Evolutionary conservation across 2,888 invertebrate species (phyloP).

Genomic region (Parnassius glacialis): DNA sequence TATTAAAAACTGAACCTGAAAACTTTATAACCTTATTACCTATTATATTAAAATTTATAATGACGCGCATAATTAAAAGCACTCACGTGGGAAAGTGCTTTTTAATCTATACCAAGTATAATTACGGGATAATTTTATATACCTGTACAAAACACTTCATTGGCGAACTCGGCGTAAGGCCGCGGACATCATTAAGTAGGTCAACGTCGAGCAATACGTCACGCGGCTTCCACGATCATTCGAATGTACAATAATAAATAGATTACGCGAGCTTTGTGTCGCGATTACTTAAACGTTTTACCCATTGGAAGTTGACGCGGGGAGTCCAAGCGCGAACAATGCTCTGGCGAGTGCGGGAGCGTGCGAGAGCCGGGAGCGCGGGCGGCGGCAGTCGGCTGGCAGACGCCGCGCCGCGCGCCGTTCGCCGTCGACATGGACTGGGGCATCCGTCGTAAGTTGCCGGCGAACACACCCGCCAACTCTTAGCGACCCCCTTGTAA

Average conservation of each 20-base stretch:
- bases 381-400: conserved; percentile 73
- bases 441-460: conserved; percentile 79
- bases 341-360: conserved; percentile 51
- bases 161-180: not conserved
- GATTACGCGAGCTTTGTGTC: conserved; percentile 28
- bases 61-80: too few species aligned
- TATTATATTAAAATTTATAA: too few species aligned
- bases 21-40: too few species aligned
- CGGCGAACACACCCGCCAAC: not conserved
- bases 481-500: not conserved
- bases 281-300: conserved; percentile 23
- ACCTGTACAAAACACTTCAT: conserved; percentile 7
- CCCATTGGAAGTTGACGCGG: conserved; percentile 21
- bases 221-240: conserved; percentile 5
- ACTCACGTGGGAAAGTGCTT: not conserved
- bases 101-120: conserved; percentile 1
- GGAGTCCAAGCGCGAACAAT: conserved; percentile 52
- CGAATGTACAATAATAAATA: conserved; percentile 15
- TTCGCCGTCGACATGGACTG: conserved; percentile 70
- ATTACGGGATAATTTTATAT: not conserved
- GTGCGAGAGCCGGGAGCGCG: conserved; percentile 59
- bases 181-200: conserved; percentile 14
- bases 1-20: too few species aligned
- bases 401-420: conserved; percentile 72
- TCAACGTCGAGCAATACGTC: conserved; percentile 10